Evolutionary conservation across 2,113 vertebrate genomes (phyloP), one percentile per base, ranked within the genome.

Genomic region (Oreochromis niloticus): DNA sequence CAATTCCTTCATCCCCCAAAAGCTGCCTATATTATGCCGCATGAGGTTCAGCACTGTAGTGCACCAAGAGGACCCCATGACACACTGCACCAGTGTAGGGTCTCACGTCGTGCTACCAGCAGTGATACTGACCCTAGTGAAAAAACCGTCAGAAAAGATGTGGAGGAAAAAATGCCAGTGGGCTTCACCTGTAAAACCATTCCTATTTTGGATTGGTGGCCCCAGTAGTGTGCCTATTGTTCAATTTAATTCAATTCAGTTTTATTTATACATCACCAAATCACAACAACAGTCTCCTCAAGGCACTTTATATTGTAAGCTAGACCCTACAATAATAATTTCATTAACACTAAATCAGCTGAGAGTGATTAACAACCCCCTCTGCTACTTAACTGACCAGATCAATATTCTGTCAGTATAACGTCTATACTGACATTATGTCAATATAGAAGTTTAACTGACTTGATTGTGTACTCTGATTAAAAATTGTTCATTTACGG

Each of bases 21-120:
- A 66, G 61, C 32, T 66, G 32, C 61, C 32, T 66, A 39, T 7
- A 66, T 66, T 63, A 6, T 36, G 39, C 32, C 17, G 6, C 32
- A 12, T 39, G 17, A 66, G 61, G 61, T 22, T 66, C 34, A 34
- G 61, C 32, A 3, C 61, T 66, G 61, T 39, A 39, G 32, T 66
- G 32, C 32, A 39, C 0, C 61, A 66, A 39, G 61, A 66, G 32
- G 61, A 13, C 19, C 10, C 34, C 0, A n/a, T 0, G 34, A 66
- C 19, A 66, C 61, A 39, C 61, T 39, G 61, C 61, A 66, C 61
- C 10, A 19, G 57, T 61, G 57, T 19, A 16, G 30, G 30, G 16
- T 34, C 5, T 9, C 5, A 1, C 14, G 8, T 61, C 16, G 5
- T 61, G 57, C 57, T 34, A 34, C 59, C 59, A 66, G 61, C 34